Percentiles rank a stretch among this genome's conserved stretches.
phyloP scores from a whole-genome alignment of 2,797 vertebrate genomes.

The Rhinophrynus dorsalis region DNA sequence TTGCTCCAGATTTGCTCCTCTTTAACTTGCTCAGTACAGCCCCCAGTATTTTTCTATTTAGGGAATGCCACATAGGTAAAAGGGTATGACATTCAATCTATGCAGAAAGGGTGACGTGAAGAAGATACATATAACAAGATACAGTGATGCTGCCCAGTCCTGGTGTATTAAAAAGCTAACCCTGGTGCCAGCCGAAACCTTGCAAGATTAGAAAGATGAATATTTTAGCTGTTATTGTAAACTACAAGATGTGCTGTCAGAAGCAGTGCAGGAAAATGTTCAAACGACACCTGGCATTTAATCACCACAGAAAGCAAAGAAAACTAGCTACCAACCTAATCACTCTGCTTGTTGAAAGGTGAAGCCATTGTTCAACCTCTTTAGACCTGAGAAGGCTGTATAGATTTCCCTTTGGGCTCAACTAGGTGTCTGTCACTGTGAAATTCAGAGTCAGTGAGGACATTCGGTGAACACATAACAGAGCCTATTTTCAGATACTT shows the following conservation, averaged over 20 bases:
- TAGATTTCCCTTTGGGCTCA: constrained; percentile 5
- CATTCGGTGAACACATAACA: no score
- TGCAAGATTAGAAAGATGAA: constrained; percentile 43
- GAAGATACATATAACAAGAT: not conserved
- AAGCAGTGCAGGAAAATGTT: constrained; percentile 51
- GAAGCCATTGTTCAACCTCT: not conserved
- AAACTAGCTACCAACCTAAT: constrained; percentile 6
- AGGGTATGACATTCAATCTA: no score
- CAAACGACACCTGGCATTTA: constrained; percentile 40
- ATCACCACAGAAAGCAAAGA: not conserved
- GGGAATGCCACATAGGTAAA: no score
- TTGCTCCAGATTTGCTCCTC: no score
- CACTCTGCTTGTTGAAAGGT: not conserved
- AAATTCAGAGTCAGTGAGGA: not conserved
- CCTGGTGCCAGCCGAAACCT: constrained; percentile 47
- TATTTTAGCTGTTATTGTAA: constrained; percentile 41
- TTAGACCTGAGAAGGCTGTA: not conserved
- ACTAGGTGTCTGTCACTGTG: not conserved
- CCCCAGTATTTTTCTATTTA: no score
- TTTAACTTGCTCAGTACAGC: no score
- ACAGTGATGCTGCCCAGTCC: not conserved
- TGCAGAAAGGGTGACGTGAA: not conserved
- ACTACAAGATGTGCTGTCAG: constrained; percentile 47
- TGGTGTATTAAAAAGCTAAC: constrained; percentile 2
- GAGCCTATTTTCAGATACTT: no score